A percentile compares a stretch with the other conserved stretches of the same genome.
These are phyloP conservation scores for Dendrolimus houi DNA, from an alignment of 2,888 invertebrate genomes.

Conservation along the genomic window DNA sequence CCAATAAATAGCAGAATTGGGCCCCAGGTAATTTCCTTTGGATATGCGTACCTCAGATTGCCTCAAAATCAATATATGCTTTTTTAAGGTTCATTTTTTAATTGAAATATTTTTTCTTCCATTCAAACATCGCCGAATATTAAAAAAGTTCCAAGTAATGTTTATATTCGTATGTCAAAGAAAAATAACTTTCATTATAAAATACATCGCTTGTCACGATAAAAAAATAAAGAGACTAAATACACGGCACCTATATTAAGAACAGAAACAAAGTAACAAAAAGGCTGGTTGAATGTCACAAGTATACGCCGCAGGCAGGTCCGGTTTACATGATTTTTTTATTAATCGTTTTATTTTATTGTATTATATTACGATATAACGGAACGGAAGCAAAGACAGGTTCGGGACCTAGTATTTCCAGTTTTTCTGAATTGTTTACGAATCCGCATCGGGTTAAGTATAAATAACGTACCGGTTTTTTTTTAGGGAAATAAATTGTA, in stretches of 20 bases:
- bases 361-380: slow-evolving; percentile 13
- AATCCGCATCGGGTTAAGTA: background rate
- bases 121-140: too few species aligned
- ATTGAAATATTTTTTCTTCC: too few species aligned
- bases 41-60: too few species aligned
- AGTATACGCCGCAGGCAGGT: slow-evolving; percentile 14
- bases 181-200: too few species aligned
- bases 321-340: slow-evolving; percentile 22
- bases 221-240: background rate
- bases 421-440: background rate
- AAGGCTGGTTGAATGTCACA: slow-evolving; percentile 2
- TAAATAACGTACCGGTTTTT: background rate
- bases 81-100: too few species aligned
- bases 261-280: background rate
- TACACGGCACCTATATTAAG: background rate
- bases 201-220: background rate
- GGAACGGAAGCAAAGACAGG: slow-evolving; percentile 37
- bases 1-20: too few species aligned
- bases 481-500: background rate
- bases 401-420: slow-evolving; percentile 10
- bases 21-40: too few species aligned
- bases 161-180: too few species aligned
- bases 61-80: too few species aligned
- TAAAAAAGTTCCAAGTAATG: too few species aligned
- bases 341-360: background rate